Base-by-base conservation (phyloP, 2,888 invertebrate genomes). In the Hypsopygia costalis region DNA sequence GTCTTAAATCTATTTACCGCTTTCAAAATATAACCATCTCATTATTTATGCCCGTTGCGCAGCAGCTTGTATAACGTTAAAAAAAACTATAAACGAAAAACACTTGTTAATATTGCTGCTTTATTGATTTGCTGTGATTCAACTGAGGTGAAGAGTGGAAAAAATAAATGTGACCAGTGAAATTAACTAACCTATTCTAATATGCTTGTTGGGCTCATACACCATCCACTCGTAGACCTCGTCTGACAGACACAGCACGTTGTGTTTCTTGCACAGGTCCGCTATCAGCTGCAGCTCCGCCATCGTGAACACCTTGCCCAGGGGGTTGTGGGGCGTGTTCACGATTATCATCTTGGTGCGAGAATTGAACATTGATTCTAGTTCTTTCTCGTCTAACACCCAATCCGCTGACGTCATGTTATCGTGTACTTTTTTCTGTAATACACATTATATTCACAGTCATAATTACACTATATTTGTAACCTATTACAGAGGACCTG, bases 161-260 rank as follows among this genome's bases (percentile, higher is more conserved):
- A n/a, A n/a, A n/a, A n/a, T n/a, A n/a, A n/a, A n/a, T n/a, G n/a
- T n/a, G n/a, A n/a, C n/a, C n/a, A n/a, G n/a, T n/a, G n/a, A n/a
- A n/a, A n/a, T n/a, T n/a, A n/a, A 52, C 76, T 82, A 73, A 95
- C 98, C 98, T 44, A 99, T 98, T 71, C 98, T 92, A 44, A 98
- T 92, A 77, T 98, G 97, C 60, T 95, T 89, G 20, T 92, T 90
- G 0, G 94, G 94, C 63, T 94, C 92, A 63, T 94, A 98, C 7
- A 96, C 95, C 73, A 99, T 91, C 97, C 98, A 99, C 77, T 99
- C 99, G 59, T 99, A 99, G 0, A 99, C 99, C 79, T 99, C 99
- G 79, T 99, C 99, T 0, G 98, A 94, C 11, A 99, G 81, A 42
- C 97, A 98, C 6, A 99, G 82, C 2, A 95, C 94, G 72, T 99